Evolutionary conservation across 2,888 invertebrate genomes (phyloP), one percentile per base, ranked within the genome.

Genomic region (Biston stratarius): DNA sequence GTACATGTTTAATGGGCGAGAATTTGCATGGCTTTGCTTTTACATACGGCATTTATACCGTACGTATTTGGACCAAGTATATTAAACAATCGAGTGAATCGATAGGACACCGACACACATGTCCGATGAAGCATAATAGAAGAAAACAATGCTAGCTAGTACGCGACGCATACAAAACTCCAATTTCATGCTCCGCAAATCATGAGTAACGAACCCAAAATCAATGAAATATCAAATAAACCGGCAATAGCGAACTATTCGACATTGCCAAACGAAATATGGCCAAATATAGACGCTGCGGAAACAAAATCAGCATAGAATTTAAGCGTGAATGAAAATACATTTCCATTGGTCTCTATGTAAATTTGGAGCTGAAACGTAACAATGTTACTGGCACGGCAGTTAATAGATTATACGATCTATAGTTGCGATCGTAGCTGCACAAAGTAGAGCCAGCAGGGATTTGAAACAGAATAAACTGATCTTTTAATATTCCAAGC

Each of bases 331-430:
- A 87, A 87, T 85, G 80, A 84, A 85, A 87, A 85, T 83, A 64
- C 65, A 74, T 66, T 88, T 88, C 75, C 85, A 84, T 77, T 79
- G 79, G 78, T 83, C 79, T 82, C 79, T 87, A 89, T 91, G 89
- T 85, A 87, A 91, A 91, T 90, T 77, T 76, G 77, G 77, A 71
- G 77, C 77, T 83, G 82, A 83, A 85, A 84, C 82, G 82, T 88
- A 88, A 90, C 86, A 75, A 82, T 83, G 84, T 90, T 89, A 90
- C 83, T 78, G 81, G 80, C 76, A 75, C 77, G 75, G 77, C 73
- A 74, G 83, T 82, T 87, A 85, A 86, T 86, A 83, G 83, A 84
- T 86, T 83, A 83, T 82, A 78, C 81, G 84, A 83, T 81, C 82
- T 83, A 78, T 77, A 80, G 75, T 76, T 69, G 75, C 77, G 74